Base-by-base conservation (phyloP, 2,888 invertebrate species). In the Drosophila nr. perissopoda region DNA sequence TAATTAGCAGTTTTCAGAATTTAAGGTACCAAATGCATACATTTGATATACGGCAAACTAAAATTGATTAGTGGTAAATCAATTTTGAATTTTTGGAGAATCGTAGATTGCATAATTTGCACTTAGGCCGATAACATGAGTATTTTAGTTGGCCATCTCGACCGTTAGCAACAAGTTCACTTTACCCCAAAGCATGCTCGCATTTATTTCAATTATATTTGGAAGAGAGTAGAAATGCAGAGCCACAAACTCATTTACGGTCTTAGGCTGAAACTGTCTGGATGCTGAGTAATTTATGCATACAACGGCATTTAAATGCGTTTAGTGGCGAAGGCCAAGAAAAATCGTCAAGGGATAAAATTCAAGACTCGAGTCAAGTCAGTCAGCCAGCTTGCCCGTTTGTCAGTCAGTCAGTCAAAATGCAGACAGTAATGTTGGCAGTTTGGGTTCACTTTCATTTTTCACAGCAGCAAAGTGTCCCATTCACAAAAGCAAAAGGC, bases 221-320 rank as follows among this genome's bases (percentile, higher is more conserved):
- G 40, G 49, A 25, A 7, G 46, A 56, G 25, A 58, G 52, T 62
- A 70, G 21, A 71, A 56, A 38, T 49, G 56, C 40, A 42, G 33
- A 36, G 66, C 54, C 52, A 54, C 72, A 82, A 73, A 80, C 73
- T 83, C 87, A 83, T 87, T 83, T 86, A 73, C 77, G 77, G 72
- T 74, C 52, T 77, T 73, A 56, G 79, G 70, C 77, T 63, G 59
- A 83, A 70, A 66, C 72, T 67, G 83, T 73, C 75, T 80, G 71
- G 70, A 63, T 48, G 52, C 68, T 56, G 70, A 73, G 82, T 83
- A 83, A 83, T 83, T 87, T 83, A 83, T 83, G 84, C 84, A 82
- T 79, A 82, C 70, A 79, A 71, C 56, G 70, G 73, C 72, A 82
- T 87, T 86, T 83, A 82, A 87, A 83, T 83, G 87, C 69, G 67